phyloP scores from a whole-genome alignment of 2,888 invertebrate species.

The Scaptomyza parva region DNA sequence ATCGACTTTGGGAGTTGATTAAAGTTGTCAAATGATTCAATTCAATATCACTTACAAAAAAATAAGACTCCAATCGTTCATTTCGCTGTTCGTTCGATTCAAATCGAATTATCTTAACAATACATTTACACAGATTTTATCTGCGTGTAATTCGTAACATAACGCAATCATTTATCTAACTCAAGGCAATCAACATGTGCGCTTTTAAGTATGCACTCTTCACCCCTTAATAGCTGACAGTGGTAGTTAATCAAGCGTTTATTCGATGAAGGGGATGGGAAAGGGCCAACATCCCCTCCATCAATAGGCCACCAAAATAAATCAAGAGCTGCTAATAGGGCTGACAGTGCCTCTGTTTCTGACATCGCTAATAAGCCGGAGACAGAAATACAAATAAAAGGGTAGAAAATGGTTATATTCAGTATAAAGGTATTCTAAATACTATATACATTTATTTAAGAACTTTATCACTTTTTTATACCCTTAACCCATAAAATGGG shows the following conservation, averaged over 20 bases:
- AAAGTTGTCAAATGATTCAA: not conserved
- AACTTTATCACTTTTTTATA: no score
- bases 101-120: conserved; percentile 17
- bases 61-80: not conserved
- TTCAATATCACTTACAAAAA: not conserved
- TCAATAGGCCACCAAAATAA: conserved; percentile 40
- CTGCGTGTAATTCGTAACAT: conserved; percentile 41
- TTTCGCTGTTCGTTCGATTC: not conserved
- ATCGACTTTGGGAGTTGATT: not conserved
- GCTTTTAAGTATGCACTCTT: conserved; percentile 33
- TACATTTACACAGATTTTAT: conserved; percentile 3
- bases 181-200: conserved; percentile 29
- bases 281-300: not conserved
- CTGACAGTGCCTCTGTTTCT: conserved; percentile 5
- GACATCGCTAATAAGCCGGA: conserved; percentile 39
- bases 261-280: conserved; percentile 12
- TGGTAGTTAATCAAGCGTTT: conserved; percentile 45
- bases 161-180: conserved; percentile 43
- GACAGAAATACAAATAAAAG: conserved; percentile 17
- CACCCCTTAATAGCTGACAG: conserved; percentile 15
- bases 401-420: no score
- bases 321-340: conserved; percentile 35
- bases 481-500: no score
- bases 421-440: no score
- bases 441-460: no score